Base-by-base conservation (phyloP, 1,140 invertebrate species). In the Zophobas atratus region DNA sequence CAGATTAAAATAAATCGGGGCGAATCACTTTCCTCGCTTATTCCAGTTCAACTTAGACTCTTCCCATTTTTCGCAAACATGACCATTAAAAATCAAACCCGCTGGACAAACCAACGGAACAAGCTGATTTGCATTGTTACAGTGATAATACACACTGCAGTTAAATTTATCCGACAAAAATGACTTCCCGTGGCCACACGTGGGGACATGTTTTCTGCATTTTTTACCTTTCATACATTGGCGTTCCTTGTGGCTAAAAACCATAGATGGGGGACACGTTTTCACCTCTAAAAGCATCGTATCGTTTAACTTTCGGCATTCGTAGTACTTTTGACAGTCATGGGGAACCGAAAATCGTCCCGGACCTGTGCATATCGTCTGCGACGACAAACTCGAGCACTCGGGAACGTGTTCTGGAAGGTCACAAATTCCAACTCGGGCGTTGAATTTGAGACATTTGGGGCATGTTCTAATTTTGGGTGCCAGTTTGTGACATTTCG, bases 321-420 rank as follows among this genome's bases (percentile, higher is more conserved):
- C 49, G 55, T 77, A 77, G 38, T 81, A 81, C 39, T 71, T 71
- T 2, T 70, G 49, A 35, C 80, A 79, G 63, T 81, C 38, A 39
- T 77, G 36, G 71, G 80, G 71, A 4, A 81, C 71, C 41, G 63
- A 51, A 79, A 56, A 81, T 34, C 20, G 70, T 33, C 80, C 80
- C 32, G 38, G 55, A 33, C 75, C 78, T 5, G 80, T 81, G 71
- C 80, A 81, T 1, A 41, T 2, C 20, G 57, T 71, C 36, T 53
- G 39, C 5, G 32, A 33, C n/a, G 6, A 46, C 38, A 32, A 32
- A 63, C 75, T 63, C 3, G 72, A 38, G 20, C 79, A 80, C 71
- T 80, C 79, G n/a, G 76, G 71, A 6, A 80, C 79, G 67, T 80
- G 78, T 60, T 78, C 60, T 6, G 79, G 70, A 60, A 60, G 34